These are phyloP conservation scores for Chromobotia macracanthus DNA, from an alignment of 2,797 vertebrate species.

Conservation along the genomic window DNA sequence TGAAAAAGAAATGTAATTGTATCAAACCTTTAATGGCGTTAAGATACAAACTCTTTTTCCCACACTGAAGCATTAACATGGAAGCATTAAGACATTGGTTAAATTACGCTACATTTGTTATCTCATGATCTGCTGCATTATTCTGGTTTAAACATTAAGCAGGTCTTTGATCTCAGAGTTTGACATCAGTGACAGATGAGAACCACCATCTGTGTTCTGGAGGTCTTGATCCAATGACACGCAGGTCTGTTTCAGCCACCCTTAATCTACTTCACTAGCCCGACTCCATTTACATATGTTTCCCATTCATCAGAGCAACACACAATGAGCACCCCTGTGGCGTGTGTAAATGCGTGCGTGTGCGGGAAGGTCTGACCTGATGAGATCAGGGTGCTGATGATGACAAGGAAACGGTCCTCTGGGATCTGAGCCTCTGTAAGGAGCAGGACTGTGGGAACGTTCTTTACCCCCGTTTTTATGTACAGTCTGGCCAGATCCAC, in stretches of 20 bases:
- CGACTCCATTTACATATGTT: conserved; percentile 61
- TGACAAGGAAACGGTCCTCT: conserved; percentile 86
- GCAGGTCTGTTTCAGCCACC: conserved; percentile 54
- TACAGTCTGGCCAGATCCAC: conserved; percentile 84
- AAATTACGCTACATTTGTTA: conserved; percentile 31
- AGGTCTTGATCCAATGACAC: conserved; percentile 57
- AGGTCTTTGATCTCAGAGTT: conserved; percentile 46
- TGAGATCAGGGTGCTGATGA: conserved; percentile 91
- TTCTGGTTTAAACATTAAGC: conserved; percentile 38
- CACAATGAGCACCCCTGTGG: conserved; percentile 57
- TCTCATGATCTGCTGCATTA: conserved; percentile 32
- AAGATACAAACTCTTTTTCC: neutral
- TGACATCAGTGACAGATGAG: conserved; percentile 62
- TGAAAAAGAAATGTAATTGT: neutral
- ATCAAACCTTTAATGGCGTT: neutral
- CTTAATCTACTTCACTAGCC: conserved; percentile 60
- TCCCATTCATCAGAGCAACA: conserved; percentile 59
- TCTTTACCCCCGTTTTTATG: conserved; percentile 84
- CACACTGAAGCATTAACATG: conserved; percentile 11
- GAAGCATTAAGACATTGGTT: neutral
- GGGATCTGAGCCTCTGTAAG: conserved; percentile 92
- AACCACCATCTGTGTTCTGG: conserved; percentile 56
- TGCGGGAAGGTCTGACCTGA: conserved; percentile 76
- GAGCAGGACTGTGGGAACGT: conserved; percentile 85
- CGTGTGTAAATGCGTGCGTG: conserved; percentile 40